Conservation (phyloP, 2,888 invertebrate species). For the Cerceris rybyensis region DNA sequence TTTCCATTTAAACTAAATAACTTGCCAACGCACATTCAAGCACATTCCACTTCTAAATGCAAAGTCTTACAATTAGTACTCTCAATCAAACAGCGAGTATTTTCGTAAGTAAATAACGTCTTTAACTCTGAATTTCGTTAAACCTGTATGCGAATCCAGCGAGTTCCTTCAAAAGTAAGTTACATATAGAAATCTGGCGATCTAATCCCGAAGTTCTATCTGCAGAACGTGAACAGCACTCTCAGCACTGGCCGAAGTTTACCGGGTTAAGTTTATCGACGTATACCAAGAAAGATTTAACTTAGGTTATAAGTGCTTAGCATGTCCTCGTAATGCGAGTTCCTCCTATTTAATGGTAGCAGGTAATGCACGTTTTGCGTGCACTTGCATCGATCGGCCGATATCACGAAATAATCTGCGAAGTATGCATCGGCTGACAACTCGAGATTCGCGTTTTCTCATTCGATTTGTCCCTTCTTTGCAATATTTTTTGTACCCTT, state of each 20-base stretch:
- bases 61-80: too few species aligned
- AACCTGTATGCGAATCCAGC: constrained; percentile 6
- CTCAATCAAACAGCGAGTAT: not conserved
- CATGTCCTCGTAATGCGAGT: constrained; percentile 55
- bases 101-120: constrained; percentile 14
- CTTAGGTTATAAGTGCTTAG: constrained; percentile 53
- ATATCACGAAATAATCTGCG: constrained; percentile 53
- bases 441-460: not conserved
- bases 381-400: constrained; percentile 52
- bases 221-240: not conserved
- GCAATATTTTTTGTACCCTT: too few species aligned
- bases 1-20: too few species aligned
- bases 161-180: constrained; percentile 43
- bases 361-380: constrained; percentile 56
- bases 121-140: not conserved
- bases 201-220: constrained; percentile 30
- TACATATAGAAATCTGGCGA: constrained; percentile 33
- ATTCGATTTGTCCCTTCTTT: too few species aligned
- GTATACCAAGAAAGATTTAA: constrained; percentile 25
- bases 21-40: too few species aligned
- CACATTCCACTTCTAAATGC: too few species aligned
- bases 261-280: constrained; percentile 9
- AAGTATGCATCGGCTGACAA: not conserved
- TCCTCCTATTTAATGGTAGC: constrained; percentile 57
- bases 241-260: constrained; percentile 21